Percentiles rank a stretch among this genome's conserved stretches.
Evolutionary conservation across 2,888 invertebrate species (phyloP).

Genomic region (Crematogaster levior): DNA sequence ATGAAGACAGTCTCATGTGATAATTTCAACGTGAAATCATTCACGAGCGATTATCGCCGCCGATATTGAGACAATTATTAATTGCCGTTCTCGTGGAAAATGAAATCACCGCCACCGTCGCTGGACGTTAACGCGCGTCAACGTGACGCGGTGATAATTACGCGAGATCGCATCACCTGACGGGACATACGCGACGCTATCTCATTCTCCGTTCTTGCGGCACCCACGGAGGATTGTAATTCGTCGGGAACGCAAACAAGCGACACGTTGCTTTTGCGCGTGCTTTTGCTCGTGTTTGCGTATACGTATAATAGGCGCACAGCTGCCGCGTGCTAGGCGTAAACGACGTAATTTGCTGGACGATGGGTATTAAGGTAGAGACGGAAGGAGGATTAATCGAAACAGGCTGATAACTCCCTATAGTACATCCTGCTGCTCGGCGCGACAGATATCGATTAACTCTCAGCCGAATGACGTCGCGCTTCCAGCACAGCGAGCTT

Average conservation of each 20-base stretch:
- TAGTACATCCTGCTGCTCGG: conserved; percentile 10
- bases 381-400: conserved; percentile 64
- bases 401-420: conserved; percentile 51
- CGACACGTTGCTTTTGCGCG: conserved; percentile 30
- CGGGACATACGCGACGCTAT: conserved; percentile 11
- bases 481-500: conserved; percentile 42
- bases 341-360: conserved; percentile 54
- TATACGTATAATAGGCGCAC: not conserved
- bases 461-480: conserved; percentile 20
- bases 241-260: conserved; percentile 38
- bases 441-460: conserved; percentile 64
- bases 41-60: conserved; percentile 28
- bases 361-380: conserved; percentile 24
- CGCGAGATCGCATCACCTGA: conserved; percentile 58
- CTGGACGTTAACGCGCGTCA: conserved; percentile 17
- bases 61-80: conserved; percentile 61
- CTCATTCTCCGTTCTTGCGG: conserved; percentile 45
- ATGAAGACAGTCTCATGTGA: not conserved
- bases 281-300: conserved; percentile 18
- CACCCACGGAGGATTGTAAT: conserved; percentile 25
- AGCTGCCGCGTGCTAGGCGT: conserved; percentile 27
- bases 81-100: conserved; percentile 69
- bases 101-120: conserved; percentile 63
- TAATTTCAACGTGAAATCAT: conserved; percentile 37
- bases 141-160: conserved; percentile 63